Conservation (phyloP, 2,888 invertebrate genomes). For the Tiphia femorata region DNA sequence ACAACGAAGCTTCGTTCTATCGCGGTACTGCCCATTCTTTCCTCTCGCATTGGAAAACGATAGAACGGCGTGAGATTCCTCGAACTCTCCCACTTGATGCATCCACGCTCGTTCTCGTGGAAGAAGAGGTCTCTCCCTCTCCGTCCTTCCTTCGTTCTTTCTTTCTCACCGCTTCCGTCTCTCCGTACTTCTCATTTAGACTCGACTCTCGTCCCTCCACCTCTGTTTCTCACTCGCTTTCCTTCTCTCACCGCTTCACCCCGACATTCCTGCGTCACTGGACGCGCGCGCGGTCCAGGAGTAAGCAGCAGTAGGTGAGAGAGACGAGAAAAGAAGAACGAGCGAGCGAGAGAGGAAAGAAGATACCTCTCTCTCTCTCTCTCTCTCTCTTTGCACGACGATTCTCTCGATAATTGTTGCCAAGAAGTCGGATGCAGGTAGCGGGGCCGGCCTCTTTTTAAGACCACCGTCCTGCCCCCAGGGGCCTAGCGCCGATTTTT, state of each 20-base stretch:
- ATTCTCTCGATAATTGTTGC: constrained; percentile 46
- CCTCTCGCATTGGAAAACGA: background rate
- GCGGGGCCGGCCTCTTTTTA: constrained; percentile 28
- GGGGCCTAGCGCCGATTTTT: background rate
- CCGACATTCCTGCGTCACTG: background rate
- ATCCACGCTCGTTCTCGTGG: constrained; percentile 1
- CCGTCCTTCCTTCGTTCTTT: constrained; percentile 2
- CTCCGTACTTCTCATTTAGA: too few species aligned
- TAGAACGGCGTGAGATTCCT: background rate
- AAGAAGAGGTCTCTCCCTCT: constrained; percentile 1
- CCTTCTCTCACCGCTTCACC: constrained; percentile 7
- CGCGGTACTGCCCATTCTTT: background rate
- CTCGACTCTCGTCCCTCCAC: too few species aligned
- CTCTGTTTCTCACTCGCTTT: background rate
- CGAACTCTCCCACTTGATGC: background rate
- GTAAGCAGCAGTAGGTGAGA: background rate
- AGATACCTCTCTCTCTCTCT: background rate
- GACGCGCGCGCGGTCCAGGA: too few species aligned
- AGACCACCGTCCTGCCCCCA: constrained; percentile 16
- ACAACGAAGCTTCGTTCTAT: too few species aligned
- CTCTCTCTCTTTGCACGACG: constrained; percentile 29
- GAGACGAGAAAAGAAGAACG: background rate
- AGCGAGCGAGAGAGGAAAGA: background rate
- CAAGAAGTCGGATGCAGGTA: constrained; percentile 38
- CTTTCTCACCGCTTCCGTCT: constrained; percentile 4